A percentile compares a stretch with the other conserved stretches of the same genome.
phyloP scores from a whole-genome alignment of 92 coral and sea anemone species.

The Palythoa caribaeorum region DNA sequence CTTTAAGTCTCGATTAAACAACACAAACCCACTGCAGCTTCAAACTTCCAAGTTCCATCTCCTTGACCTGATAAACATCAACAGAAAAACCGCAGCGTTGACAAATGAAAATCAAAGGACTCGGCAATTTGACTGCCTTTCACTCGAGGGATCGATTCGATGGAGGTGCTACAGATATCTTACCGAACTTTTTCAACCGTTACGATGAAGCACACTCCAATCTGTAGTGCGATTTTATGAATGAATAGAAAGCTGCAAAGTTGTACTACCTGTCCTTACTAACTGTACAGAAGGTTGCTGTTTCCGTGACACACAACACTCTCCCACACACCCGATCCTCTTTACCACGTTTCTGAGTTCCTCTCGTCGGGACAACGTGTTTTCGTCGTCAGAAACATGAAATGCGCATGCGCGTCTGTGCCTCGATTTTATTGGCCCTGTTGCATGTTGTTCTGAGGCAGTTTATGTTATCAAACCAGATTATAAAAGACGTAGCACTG shows the following conservation, averaged over 20 bases:
- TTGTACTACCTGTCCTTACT: background rate
- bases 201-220: background rate
- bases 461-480: no score
- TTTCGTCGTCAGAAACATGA: conserved; percentile 34
- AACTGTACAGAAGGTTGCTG: background rate
- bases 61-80: background rate
- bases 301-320: conserved; percentile 28
- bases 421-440: conserved; percentile 2
- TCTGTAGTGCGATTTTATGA: background rate
- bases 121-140: conserved; percentile 6
- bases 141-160: background rate
- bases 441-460: no score
- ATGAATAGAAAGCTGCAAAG: background rate
- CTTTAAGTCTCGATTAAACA: background rate
- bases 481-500: no score
- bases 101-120: conserved; percentile 6
- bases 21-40: background rate
- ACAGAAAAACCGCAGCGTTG: background rate
- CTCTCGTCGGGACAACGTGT: conserved; percentile 45
- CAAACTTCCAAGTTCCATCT: background rate
- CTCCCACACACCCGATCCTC: conserved; percentile 1
- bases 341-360: background rate
- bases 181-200: background rate
- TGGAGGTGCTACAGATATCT: background rate
- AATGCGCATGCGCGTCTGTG: conserved; percentile 34